These are phyloP conservation scores for Acipenser oxyrinchus DNA, from an alignment of 2,797 vertebrate genomes.

Conservation along the genomic window DNA sequence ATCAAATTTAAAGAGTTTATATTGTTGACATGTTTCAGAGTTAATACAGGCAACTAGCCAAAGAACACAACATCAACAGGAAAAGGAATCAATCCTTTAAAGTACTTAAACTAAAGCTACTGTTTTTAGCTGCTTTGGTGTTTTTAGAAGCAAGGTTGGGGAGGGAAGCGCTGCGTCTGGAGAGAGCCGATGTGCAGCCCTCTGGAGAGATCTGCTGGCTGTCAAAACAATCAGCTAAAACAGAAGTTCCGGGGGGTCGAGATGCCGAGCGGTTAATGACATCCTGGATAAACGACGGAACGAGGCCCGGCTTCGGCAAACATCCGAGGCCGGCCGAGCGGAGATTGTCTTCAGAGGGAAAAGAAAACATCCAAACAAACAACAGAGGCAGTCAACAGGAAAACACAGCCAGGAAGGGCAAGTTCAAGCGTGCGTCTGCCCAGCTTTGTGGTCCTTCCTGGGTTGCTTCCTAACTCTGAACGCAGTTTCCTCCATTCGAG, in stretches of 20 bases:
- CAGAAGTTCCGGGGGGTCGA: conserved; percentile 49
- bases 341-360: conserved; percentile 49
- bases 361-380: conserved; percentile 60
- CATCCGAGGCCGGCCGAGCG: conserved; percentile 41
- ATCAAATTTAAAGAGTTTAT: no score
- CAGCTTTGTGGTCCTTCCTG: conserved; percentile 36
- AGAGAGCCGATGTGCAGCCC: conserved; percentile 42
- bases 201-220: conserved; percentile 24
- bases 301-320: conserved; percentile 34
- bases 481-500: conserved; percentile 47
- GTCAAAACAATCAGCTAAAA: conserved; percentile 51
- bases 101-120: no score
- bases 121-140: conserved; percentile 39
- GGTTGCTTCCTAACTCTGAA: conserved; percentile 51
- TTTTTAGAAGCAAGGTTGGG: conserved; percentile 34
- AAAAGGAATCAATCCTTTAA: no score
- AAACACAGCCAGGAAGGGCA: conserved; percentile 58
- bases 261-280: conserved; percentile 55
- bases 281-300: conserved; percentile 40
- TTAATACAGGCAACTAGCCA: no score
- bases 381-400: conserved; percentile 58
- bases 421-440: conserved; percentile 37
- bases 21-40: no score
- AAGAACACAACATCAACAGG: no score
- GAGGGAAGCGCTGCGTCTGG: conserved; percentile 36